Base-by-base conservation (phyloP, 2,797 vertebrate genomes). In the Decapterus maruadsi region DNA sequence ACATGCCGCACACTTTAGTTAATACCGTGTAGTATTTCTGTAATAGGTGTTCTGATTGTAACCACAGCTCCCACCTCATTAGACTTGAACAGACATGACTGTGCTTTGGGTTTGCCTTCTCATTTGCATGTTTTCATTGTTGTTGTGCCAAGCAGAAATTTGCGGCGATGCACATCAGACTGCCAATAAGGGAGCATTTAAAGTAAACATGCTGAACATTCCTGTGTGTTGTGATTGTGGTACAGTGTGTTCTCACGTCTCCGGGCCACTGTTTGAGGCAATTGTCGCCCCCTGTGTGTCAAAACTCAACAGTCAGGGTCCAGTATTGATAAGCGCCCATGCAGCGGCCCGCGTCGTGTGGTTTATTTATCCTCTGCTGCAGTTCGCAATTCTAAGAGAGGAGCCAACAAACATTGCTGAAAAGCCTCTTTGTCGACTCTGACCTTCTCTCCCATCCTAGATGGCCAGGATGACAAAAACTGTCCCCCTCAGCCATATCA, bases 301-400 rank as follows among this genome's bases (percentile, higher is more conserved):
- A 79, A 83, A 57, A 62, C 72, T 80, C 56, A 14, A 20, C 60
- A 42, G 63, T 68, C 31, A 48, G 45, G 74, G 38, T 77, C 77
- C 72, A 80, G 77, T 83, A 93, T 84, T 87, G 89, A 91, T 92
- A 26, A 57, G 68, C 80, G 72, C 71, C 83, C 73, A n/a, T n/a
- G n/a, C n/a, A 61, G 70, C 8, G 1, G 75, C 56, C 71, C 75
- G 74, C 42, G 57, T 58, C 42, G 57, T 58, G 66, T 48, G 0
- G 87, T 95, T 95, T 95, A 90, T 95, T 95, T 94, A 92, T 87
- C 88, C 90, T 94, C 82, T 90, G 82, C 2, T 89, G 86, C 92
- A 82, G 90, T 84, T 68, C 65, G 80, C 93, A 80, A 69, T 93
- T 94, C 92, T 83, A 75, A 77, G 43, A 81, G 71, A 78, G 76